A percentile compares a stretch with the other conserved stretches of the same genome.
phyloP scores from a whole-genome alignment of 1,140 invertebrate genomes.

The Gonatopus flavifemur region DNA sequence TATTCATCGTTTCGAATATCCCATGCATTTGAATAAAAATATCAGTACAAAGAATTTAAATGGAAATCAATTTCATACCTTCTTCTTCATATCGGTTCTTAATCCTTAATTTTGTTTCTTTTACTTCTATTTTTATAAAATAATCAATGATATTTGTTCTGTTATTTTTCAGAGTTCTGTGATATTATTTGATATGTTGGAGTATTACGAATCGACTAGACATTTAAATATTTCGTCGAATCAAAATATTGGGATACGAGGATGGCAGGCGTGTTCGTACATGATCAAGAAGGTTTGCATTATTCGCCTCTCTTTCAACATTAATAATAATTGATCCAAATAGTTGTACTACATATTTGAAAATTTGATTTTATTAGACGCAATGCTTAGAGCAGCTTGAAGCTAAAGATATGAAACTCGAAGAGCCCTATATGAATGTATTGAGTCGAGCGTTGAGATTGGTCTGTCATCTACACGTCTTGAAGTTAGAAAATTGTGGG shows the following conservation, averaged over 20 bases:
- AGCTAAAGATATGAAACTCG: slow-evolving; percentile 66
- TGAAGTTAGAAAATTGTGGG: slow-evolving; percentile 76
- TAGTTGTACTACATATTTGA: neutral
- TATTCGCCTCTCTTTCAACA: slow-evolving; percentile 2
- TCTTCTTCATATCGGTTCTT: too few relatives aligned
- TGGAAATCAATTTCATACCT: too few relatives aligned
- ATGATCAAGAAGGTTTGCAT: slow-evolving; percentile 74
- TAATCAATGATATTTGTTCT: slow-evolving; percentile 15
- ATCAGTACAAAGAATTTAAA: too few relatives aligned
- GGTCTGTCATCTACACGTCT: slow-evolving; percentile 67
- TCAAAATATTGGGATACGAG: slow-evolving; percentile 69
- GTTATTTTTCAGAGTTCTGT: slow-evolving; percentile 54
- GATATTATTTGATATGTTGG: slow-evolving; percentile 87
- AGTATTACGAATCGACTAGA: slow-evolving; percentile 84
- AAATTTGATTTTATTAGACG: slow-evolving; percentile 60
- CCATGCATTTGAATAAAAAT: too few relatives aligned
- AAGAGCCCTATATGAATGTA: slow-evolving; percentile 70
- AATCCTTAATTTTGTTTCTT: too few relatives aligned
- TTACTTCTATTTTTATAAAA: slow-evolving; percentile 1
- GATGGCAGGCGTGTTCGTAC: slow-evolving; percentile 79
- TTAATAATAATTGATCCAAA: neutral
- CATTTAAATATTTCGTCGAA: slow-evolving; percentile 79
- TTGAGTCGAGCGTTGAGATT: slow-evolving; percentile 69
- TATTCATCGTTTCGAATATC: too few relatives aligned
- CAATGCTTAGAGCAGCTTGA: slow-evolving; percentile 72